Conservation (phyloP, 2,113 vertebrate genomes). For the Taurulus bubalis region DNA sequence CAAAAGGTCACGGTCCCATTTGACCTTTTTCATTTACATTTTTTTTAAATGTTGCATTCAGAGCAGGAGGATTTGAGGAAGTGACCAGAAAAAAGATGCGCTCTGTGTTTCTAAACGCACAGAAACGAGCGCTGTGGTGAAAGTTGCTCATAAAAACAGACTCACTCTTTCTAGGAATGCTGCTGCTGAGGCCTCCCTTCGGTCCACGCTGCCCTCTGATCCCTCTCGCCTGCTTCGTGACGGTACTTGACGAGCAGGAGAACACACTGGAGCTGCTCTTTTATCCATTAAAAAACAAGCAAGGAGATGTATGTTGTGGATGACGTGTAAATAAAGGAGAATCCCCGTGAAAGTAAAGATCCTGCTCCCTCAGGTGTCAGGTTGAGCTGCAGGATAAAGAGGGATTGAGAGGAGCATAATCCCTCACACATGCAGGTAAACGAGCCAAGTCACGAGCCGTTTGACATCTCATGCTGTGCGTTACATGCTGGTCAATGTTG, state of each 20-base stretch:
- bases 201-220: not conserved
- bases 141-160: slow-evolving; percentile 6
- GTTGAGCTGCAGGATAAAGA: slow-evolving; percentile 70
- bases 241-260: not conserved
- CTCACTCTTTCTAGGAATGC: slow-evolving; percentile 32
- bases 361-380: slow-evolving; percentile 42
- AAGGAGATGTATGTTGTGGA: not conserved
- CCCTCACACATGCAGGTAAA: slow-evolving; percentile 63
- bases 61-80: not conserved
- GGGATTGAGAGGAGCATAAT: slow-evolving; percentile 77
- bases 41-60: no score
- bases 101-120: not conserved
- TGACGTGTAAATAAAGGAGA: not conserved
- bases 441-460: slow-evolving; percentile 52
- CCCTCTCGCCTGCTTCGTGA: slow-evolving; percentile 6
- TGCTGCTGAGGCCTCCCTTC: slow-evolving; percentile 1
- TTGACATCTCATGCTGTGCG: slow-evolving; percentile 17
- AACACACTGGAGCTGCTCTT: not conserved
- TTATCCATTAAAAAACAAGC: not conserved
- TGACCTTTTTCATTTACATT: no score
- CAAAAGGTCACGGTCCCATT: not conserved
- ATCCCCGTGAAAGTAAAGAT: slow-evolving; percentile 51
- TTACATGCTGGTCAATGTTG: no score
- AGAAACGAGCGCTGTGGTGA: not conserved
- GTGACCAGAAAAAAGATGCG: not conserved